Conservation (phyloP, 2,888 invertebrate genomes). For the Dicranocentrus wangi region DNA sequence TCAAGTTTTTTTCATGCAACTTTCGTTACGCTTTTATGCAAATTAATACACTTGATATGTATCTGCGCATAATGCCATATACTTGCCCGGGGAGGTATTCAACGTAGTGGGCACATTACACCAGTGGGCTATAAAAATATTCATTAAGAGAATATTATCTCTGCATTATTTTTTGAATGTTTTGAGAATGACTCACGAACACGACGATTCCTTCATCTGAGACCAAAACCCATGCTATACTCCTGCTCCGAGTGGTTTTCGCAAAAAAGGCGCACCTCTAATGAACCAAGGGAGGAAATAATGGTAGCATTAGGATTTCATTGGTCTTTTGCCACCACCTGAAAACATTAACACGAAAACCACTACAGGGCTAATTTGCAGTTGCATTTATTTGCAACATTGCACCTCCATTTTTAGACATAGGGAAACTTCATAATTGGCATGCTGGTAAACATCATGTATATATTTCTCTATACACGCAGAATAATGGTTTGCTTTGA, state of each 20-base stretch:
- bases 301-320: background rate
- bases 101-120: background rate
- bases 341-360: no score
- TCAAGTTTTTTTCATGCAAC: conserved; percentile 8
- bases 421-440: conserved; percentile 1
- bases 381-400: no score
- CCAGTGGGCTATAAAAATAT: background rate
- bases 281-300: background rate
- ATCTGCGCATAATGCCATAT: no score
- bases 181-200: no score
- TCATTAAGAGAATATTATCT: conserved; percentile 1
- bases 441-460: no score
- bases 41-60: background rate
- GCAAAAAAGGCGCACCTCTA: background rate
- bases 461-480: no score
- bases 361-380: no score
- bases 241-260: no score
- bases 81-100: background rate
- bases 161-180: no score
- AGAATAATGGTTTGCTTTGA: background rate
- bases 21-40: conserved; percentile 13
- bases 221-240: no score
- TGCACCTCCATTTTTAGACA: background rate
- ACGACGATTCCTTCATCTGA: no score
- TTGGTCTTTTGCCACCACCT: no score